Percentiles rank a stretch among this genome's conserved stretches.
These are phyloP conservation scores for Gallinago stenura DNA, from an alignment of 2,797 vertebrate genomes.

Conservation along the genomic window DNA sequence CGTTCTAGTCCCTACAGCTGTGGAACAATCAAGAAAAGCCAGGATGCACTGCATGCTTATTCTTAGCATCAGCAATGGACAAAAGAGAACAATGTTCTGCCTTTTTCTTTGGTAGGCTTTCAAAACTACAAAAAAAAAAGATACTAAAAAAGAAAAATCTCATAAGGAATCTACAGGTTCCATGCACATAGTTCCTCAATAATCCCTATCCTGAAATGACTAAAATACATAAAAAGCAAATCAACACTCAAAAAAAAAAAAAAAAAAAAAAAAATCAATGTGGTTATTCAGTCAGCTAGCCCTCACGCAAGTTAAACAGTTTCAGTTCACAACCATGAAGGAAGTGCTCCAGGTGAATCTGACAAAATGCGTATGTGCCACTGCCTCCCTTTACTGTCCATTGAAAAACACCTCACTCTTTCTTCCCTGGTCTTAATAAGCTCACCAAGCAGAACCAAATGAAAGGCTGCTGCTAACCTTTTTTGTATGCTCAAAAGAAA, in stretches of 20 bases:
- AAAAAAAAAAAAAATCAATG: not conserved
- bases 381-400: not conserved
- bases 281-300: not conserved
- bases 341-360: no score
- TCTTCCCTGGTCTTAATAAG: not conserved
- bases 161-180: not conserved
- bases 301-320: not conserved
- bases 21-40: not conserved
- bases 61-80: not conserved
- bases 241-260: not conserved
- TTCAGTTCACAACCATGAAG: not conserved
- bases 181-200: not conserved
- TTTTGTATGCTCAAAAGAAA: accelerated
- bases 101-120: not conserved
- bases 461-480: not conserved
- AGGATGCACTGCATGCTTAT: not conserved
- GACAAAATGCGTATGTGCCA: not conserved
- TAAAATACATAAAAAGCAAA: not conserved
- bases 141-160: not conserved
- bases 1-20: not conserved
- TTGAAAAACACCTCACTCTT: not conserved
- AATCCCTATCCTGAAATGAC: not conserved
- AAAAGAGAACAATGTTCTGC: not conserved
- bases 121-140: not conserved
- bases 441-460: accelerated